Percentiles rank a stretch among this genome's conserved stretches.
Evolutionary conservation across 2,888 invertebrate genomes (phyloP).

Genomic region (Laothoe populi): DNA sequence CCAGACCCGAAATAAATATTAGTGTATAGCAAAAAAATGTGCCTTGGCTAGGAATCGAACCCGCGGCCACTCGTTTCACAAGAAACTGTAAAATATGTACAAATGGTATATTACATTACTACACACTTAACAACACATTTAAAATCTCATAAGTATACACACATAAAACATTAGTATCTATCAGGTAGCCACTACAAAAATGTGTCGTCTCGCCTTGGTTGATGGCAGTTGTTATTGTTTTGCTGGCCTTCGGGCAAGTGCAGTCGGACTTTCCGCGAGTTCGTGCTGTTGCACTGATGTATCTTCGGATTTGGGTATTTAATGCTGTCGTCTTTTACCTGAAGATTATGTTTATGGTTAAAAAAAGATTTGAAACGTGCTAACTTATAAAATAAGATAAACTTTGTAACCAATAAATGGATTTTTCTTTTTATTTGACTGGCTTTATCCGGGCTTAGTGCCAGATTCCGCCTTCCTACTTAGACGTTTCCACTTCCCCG

Average conservation of each 20-base stretch:
- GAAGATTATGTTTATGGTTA: slow-evolving; percentile 18
- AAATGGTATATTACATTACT: slow-evolving; percentile 2
- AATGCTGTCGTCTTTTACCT: slow-evolving; percentile 76
- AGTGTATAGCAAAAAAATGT: too few species aligned
- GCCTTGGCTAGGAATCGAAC: too few species aligned
- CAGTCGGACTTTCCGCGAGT: slow-evolving; percentile 73
- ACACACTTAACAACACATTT: not conserved
- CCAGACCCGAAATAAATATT: too few species aligned
- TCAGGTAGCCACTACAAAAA: slow-evolving; percentile 57
- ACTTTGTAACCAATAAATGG: too few species aligned
- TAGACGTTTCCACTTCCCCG: too few species aligned
- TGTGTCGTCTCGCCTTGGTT: slow-evolving; percentile 66
- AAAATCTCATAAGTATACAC: slow-evolving; percentile 11
- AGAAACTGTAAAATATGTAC: too few species aligned
- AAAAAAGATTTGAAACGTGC: not conserved
- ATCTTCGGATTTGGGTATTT: slow-evolving; percentile 67
- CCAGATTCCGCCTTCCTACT: too few species aligned
- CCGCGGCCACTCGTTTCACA: too few species aligned
- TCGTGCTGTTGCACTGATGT: slow-evolving; percentile 70
- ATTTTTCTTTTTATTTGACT: too few species aligned
- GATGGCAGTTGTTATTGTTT: slow-evolving; percentile 71
- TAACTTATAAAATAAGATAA: too few species aligned
- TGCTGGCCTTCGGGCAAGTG: slow-evolving; percentile 69
- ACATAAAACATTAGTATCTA: slow-evolving; percentile 12
- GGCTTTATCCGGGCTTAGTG: too few species aligned